Evolutionary conservation across 2,888 invertebrate genomes (phyloP).

Genomic region (Auanema freiburgensis): DNA sequence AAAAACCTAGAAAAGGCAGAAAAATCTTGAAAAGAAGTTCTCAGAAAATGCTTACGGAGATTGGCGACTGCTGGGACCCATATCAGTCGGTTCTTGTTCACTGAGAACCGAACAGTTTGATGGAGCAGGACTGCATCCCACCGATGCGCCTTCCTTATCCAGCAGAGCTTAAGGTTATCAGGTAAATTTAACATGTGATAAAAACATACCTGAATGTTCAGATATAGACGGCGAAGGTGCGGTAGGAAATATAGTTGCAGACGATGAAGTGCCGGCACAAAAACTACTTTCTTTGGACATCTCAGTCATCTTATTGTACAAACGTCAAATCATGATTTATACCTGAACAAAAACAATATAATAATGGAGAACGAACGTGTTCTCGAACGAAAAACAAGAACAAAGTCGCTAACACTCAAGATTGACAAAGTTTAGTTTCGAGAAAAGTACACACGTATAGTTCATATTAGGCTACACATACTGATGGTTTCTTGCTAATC

Average conservation of each 20-base stretch:
- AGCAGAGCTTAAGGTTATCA: not conserved
- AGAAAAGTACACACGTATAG: no score
- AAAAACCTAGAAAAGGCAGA: slow-evolving; percentile 20
- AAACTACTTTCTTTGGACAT: not conserved
- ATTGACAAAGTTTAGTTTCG: no score
- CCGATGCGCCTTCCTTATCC: slow-evolving; percentile 6
- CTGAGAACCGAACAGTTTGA: slow-evolving; percentile 38
- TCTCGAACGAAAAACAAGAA: no score
- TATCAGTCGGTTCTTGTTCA: slow-evolving; percentile 26
- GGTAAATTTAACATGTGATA: not conserved
- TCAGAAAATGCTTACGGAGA: slow-evolving; percentile 29
- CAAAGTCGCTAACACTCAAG: no score
- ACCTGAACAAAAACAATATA: not conserved
- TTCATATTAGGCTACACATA: no score
- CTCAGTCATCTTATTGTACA: not conserved
- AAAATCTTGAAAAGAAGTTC: not conserved
- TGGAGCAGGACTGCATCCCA: slow-evolving; percentile 32
- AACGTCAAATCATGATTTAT: slow-evolving; percentile 2
- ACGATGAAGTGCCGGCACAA: not conserved
- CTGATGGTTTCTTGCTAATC: no score
- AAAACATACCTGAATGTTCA: slow-evolving; percentile 2
- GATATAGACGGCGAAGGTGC: not conserved
- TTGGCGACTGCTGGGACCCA: slow-evolving; percentile 21
- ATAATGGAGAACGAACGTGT: slow-evolving; percentile 3
- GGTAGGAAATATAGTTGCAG: not conserved